phyloP scores from a whole-genome alignment of 2,888 invertebrate genomes.

The Notodonta ziczac region DNA sequence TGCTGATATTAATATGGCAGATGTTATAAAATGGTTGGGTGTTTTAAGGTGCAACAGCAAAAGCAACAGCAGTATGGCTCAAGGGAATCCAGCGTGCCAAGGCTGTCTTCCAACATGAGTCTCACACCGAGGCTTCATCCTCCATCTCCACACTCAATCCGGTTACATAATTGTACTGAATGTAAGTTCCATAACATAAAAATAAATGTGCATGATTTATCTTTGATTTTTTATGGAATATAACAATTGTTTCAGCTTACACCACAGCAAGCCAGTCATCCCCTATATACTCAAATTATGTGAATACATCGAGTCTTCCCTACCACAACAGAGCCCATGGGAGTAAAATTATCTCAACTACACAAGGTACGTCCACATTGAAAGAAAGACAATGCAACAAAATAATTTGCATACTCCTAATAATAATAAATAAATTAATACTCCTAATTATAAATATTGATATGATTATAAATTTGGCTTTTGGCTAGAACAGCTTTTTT shows the following conservation, averaged over 20 bases:
- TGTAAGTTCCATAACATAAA: slow-evolving; percentile 55
- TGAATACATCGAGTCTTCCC: slow-evolving; percentile 81
- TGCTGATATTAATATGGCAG: too few relatives aligned
- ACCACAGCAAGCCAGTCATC: slow-evolving; percentile 72
- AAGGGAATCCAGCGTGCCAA: slow-evolving; percentile 74
- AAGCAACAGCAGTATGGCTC: slow-evolving; percentile 79
- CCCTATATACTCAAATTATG: slow-evolving; percentile 79
- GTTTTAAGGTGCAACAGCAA: slow-evolving; percentile 72
- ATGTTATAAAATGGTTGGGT: too few relatives aligned
- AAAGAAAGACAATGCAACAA: background rate
- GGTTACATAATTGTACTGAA: slow-evolving; percentile 72
- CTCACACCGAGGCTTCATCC: slow-evolving; percentile 71
- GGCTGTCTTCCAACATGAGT: slow-evolving; percentile 74
- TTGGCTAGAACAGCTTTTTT: too few relatives aligned
- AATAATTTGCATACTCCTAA: too few relatives aligned
- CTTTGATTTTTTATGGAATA: background rate
- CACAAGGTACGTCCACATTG: slow-evolving; percentile 65
- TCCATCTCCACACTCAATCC: slow-evolving; percentile 71
- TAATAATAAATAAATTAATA: too few relatives aligned
- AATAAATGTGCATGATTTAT: background rate
- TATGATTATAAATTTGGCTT: too few relatives aligned
- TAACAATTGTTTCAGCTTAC: slow-evolving; percentile 62
- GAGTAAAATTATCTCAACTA: slow-evolving; percentile 79
- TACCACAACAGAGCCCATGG: slow-evolving; percentile 84
- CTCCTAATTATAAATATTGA: too few relatives aligned